Conservation (phyloP, 1,140 invertebrate genomes). For the Phortica variegata region DNA sequence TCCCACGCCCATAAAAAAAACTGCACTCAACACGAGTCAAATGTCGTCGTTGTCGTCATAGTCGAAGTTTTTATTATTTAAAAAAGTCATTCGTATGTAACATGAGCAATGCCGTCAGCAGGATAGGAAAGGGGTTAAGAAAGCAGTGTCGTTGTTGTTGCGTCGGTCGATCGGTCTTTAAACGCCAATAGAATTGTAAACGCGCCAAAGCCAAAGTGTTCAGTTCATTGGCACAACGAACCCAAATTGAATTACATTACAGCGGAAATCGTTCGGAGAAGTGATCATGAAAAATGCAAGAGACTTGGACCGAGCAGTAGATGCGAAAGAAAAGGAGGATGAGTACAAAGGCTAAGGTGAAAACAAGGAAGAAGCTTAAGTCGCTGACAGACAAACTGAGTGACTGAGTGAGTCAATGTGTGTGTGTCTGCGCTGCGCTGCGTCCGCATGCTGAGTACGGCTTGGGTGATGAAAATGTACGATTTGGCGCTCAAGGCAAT, state of each 20-base stretch:
- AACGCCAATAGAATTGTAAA: slow-evolving; percentile 50
- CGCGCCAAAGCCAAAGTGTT: slow-evolving; percentile 6
- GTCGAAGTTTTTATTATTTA: no score
- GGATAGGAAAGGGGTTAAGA: background rate
- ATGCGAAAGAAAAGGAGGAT: slow-evolving; percentile 20
- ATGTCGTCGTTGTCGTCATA: no score
- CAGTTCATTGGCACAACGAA: slow-evolving; percentile 13
- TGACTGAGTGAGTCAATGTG: no score
- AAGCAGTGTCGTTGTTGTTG: slow-evolving; percentile 39
- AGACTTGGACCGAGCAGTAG: slow-evolving; percentile 22
- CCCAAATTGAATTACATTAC: slow-evolving; percentile 51
- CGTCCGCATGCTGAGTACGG: slow-evolving; percentile 24
- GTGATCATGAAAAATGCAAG: slow-evolving; percentile 54
- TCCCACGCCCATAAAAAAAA: slow-evolving; percentile 47
- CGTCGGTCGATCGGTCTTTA: slow-evolving; percentile 37
- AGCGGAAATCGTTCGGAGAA: slow-evolving; percentile 54
- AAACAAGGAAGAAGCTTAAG: slow-evolving; percentile 17
- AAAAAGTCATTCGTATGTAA: slow-evolving; percentile 22
- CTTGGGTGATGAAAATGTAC: slow-evolving; percentile 48
- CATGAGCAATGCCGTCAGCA: no score
- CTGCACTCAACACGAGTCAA: slow-evolving; percentile 40
- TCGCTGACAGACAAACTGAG: no score
- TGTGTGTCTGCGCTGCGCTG: no score
- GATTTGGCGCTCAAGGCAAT: slow-evolving; percentile 29
- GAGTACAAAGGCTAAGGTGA: slow-evolving; percentile 20